These are phyloP conservation scores for Illadopsis cleaveri DNA, from an alignment of 2,113 vertebrate species.

Conservation along the genomic window DNA sequence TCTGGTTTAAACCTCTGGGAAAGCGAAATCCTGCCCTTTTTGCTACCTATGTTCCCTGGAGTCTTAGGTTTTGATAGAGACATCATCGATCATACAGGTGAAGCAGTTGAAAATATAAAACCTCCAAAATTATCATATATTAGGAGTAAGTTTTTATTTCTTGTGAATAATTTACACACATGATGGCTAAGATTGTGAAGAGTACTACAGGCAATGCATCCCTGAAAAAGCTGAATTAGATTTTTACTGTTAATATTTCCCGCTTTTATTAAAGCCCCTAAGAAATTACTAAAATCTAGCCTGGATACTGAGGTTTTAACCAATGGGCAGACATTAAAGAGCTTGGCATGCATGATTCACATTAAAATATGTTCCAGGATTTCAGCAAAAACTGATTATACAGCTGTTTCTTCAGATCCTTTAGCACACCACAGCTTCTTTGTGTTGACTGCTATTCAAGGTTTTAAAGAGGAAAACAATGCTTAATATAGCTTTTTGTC, in stretches of 20 bases:
- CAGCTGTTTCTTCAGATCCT: background rate
- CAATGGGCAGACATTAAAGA: background rate
- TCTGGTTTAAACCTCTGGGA: background rate
- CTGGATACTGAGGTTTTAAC: background rate
- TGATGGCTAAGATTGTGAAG: background rate
- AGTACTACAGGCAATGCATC: background rate
- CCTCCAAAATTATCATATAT: background rate
- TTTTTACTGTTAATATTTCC: background rate
- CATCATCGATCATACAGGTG: background rate
- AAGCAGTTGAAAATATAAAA: background rate
- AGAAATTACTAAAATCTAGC: conserved; percentile 8
- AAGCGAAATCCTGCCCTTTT: background rate
- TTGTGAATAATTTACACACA: background rate
- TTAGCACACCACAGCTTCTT: background rate
- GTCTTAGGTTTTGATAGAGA: background rate
- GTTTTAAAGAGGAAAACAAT: background rate
- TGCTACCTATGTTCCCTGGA: background rate
- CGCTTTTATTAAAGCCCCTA: background rate
- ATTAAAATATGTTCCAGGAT: background rate
- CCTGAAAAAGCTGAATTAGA: background rate
- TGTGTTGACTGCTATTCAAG: background rate
- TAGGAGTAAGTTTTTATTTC: background rate
- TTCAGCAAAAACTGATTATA: conserved; percentile 2
- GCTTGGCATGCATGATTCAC: background rate
- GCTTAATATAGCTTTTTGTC: background rate